These are phyloP conservation scores for Argentina silus DNA, from an alignment of 2,797 vertebrate species.

Conservation along the genomic window DNA sequence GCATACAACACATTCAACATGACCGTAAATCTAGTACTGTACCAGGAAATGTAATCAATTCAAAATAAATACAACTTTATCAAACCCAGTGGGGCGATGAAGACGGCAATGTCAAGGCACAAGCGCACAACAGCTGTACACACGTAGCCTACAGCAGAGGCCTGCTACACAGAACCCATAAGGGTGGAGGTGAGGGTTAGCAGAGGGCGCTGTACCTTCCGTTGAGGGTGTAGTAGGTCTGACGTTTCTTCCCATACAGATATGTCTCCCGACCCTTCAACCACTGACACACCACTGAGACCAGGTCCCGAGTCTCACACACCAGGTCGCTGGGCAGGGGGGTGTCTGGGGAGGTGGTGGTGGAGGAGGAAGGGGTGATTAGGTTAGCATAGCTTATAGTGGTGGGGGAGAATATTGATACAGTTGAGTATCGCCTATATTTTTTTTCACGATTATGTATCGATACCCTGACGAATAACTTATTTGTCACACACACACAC, in stretches of 20 bases:
- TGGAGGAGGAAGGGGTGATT: no score
- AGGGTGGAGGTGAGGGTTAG: neutral
- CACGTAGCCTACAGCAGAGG: neutral
- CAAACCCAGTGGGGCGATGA: no score
- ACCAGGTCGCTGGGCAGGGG: slow-evolving; percentile 67
- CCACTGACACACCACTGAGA: slow-evolving; percentile 73
- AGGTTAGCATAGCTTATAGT: no score
- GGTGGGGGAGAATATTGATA: no score
- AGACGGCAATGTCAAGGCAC: no score
- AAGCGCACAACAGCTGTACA: neutral
- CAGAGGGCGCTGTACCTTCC: slow-evolving; percentile 61
- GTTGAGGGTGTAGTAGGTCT: slow-evolving; percentile 68
- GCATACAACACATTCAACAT: no score
- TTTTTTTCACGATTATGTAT: no score
- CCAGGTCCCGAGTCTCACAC: slow-evolving; percentile 76
- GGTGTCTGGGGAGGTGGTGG: slow-evolving; percentile 62
- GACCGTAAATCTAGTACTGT: no score
- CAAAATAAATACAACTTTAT: neutral
- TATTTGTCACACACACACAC: neutral
- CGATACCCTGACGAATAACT: no score
- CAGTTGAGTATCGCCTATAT: no score
- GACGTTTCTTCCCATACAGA: slow-evolving; percentile 37
- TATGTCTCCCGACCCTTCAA: slow-evolving; percentile 53
- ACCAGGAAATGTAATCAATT: no score
- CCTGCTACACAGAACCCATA: no score